Conservation (phyloP, 2,113 vertebrate genomes). For the Todiramphus chloris region DNA sequence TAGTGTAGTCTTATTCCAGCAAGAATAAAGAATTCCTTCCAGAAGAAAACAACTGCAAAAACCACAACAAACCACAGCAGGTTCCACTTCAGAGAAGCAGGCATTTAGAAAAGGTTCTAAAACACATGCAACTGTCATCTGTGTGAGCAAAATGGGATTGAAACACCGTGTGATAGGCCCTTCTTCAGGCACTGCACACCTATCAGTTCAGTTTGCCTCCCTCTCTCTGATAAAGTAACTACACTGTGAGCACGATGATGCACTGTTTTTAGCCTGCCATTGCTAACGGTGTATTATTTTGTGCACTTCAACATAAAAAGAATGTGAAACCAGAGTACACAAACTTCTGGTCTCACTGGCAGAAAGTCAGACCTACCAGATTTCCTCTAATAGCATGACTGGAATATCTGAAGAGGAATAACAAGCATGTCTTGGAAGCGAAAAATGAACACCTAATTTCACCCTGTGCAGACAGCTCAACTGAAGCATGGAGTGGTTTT, state of each 20-base stretch:
- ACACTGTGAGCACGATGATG: background rate
- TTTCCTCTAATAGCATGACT: background rate
- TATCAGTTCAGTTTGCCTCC: slow-evolving; percentile 2
- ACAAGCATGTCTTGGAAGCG: background rate
- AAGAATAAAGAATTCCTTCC: background rate
- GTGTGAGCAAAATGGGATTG: background rate
- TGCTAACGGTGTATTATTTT: background rate
- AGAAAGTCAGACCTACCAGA: background rate
- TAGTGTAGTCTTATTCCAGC: background rate
- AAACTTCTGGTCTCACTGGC: background rate
- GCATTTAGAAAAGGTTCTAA: background rate
- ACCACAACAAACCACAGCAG: background rate
- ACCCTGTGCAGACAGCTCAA: background rate
- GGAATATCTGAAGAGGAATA: background rate
- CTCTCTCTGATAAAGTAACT: slow-evolving; percentile 38
- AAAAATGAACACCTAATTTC: background rate
- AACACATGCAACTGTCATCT: background rate
- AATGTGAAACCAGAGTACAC: background rate
- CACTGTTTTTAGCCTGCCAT: background rate
- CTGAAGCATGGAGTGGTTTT: background rate
- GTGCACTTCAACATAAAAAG: background rate
- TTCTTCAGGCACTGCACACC: background rate
- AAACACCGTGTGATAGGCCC: background rate
- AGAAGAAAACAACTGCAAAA: background rate
- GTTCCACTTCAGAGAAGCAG: background rate